A percentile compares a stretch with the other conserved stretches of the same genome.
Evolutionary conservation across 2,113 vertebrate genomes (phyloP).

Genomic region (Castor canadensis): DNA sequence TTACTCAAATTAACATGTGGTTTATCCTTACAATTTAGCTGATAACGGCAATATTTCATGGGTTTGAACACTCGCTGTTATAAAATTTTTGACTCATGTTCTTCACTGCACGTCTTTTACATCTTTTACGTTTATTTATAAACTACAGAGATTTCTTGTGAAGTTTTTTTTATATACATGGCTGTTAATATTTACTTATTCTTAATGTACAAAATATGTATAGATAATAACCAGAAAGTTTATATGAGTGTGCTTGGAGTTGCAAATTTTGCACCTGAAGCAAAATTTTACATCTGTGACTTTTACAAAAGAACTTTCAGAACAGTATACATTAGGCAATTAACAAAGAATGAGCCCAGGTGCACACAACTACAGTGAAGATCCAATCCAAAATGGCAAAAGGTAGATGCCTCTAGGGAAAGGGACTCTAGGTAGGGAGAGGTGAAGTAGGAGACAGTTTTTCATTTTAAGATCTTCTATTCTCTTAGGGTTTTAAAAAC

Average conservation of each 20-base stretch:
- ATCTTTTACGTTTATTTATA: not conserved
- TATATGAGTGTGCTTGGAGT: not conserved
- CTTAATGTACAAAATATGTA: conserved; percentile 8
- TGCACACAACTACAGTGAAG: not conserved
- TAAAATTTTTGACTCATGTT: not conserved
- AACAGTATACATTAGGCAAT: not conserved
- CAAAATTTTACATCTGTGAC: not conserved
- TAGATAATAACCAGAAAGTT: conserved; percentile 21
- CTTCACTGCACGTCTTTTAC: not conserved
- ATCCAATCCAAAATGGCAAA: not conserved
- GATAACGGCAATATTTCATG: not conserved
- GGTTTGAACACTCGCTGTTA: not conserved
- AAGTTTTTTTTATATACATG: conserved; percentile 7
- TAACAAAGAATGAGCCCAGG: not conserved
- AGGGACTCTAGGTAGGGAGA: not conserved
- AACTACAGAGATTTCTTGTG: not conserved
- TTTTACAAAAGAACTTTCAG: conserved; percentile 21
- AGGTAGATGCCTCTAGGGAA: not conserved
- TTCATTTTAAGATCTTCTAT: not conserved
- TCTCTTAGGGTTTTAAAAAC: not conserved
- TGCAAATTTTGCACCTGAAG: not conserved
- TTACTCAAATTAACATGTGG: not conserved
- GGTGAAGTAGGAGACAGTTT: not conserved
- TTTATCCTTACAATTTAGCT: not conserved
- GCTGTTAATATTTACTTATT: not conserved